A percentile compares a stretch with the other conserved stretches of the same genome.
These are phyloP conservation scores for Esox lucius DNA, from an alignment of 2,797 vertebrate genomes.

Conservation along the genomic window DNA sequence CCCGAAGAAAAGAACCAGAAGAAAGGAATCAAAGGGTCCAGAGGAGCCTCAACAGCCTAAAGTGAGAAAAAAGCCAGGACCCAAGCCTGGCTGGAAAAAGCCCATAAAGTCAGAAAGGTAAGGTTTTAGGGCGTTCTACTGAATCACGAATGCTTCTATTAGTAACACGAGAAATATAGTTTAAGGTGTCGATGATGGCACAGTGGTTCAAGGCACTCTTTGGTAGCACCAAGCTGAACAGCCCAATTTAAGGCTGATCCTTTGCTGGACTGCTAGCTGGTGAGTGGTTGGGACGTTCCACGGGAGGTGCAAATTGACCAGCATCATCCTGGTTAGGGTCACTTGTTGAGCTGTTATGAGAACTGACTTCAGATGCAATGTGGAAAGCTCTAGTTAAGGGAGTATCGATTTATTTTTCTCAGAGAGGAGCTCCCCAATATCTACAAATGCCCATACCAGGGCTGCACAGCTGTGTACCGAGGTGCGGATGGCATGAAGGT, in stretches of 20 bases:
- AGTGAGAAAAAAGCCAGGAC: constrained; percentile 89
- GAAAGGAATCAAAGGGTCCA: constrained; percentile 60
- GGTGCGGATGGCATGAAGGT: constrained; percentile 95
- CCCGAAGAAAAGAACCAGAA: constrained; percentile 73
- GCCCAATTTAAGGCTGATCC: no score
- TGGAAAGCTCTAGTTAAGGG: no score
- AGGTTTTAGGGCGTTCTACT: neutral
- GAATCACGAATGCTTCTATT: neutral
- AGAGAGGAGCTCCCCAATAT: constrained; percentile 97
- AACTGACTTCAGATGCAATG: neutral
- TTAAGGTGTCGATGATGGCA: no score
- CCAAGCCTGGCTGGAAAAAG: constrained; percentile 96
- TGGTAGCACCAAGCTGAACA: no score
- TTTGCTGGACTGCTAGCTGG: no score
- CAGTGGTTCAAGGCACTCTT: no score
- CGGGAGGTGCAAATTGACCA: no score
- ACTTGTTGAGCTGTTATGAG: no score
- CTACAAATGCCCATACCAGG: constrained; percentile 95
- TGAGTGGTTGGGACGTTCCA: no score
- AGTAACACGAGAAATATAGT: neutral
- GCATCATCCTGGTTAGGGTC: no score
- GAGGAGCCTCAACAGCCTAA: constrained; percentile 78
- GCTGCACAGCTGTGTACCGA: constrained; percentile 91
- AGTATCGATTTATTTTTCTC: constrained; percentile 14
- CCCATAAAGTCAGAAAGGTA: constrained; percentile 89